Base-by-base conservation (phyloP, 2,888 invertebrate species). In the Ctena decussata region DNA sequence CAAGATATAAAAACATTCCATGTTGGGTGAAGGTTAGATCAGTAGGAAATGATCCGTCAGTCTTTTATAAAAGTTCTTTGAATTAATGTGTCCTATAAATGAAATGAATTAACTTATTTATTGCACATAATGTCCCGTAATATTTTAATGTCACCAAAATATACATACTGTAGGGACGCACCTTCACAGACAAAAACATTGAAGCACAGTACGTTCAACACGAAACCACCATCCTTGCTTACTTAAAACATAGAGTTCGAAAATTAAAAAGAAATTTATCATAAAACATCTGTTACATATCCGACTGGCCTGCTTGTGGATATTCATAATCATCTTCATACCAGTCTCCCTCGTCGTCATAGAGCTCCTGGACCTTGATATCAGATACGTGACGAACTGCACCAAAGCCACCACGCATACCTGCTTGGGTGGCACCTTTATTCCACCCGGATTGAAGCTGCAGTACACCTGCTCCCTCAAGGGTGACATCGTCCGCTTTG, bases 381-480 rank as follows among this genome's bases (percentile, higher is more conserved):
- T 95, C 95, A 53, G 94, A 89, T 21, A 93, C 94, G 84, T 95
- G 95, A 57, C 96, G 91, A 6, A 93, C 93, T 30, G 93, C 91
- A 12, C 95, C 95, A 82, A 95, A 83, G 60, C 87, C 82, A 21
- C 95, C 95, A 15, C 85, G 83, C 94, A 95, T 95, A 21, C 95
- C 95, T 11, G 91, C 79, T 90, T 95, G 95, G 46, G 93, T 93
- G 37, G 95, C 95, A 41, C 92, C 92, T 85, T 95, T 95, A 91
- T 95, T 95, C 46, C 94, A 93, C 35, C 95, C 95, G 15, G 94
- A 92, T 82, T 95, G 95, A 1, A 95, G 89, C 32, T 94, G 92
- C n/a, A 95, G 93, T 6, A 93, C 77, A 5, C 91, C 91, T 27
- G 93, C 91, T 27, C 94, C 93, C 41, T 93, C 94, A 60, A 91